A percentile compares a stretch with the other conserved stretches of the same genome.
phyloP scores from a whole-genome alignment of 2,113 vertebrate species.

The Conger conger region DNA sequence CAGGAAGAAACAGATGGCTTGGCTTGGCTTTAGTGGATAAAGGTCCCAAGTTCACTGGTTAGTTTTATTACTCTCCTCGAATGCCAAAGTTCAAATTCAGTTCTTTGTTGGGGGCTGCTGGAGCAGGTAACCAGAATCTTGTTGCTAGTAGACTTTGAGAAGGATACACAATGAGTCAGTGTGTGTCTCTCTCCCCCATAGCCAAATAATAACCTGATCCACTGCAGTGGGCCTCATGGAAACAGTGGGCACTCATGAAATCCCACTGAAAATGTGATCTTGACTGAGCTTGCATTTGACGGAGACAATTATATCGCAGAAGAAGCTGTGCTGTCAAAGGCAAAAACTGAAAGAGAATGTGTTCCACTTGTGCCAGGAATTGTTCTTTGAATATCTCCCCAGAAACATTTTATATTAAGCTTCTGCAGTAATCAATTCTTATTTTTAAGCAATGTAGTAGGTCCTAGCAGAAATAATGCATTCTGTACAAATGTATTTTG shows the following conservation, averaged over 20 bases:
- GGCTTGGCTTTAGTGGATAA: neutral
- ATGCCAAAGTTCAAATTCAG: conserved; percentile 18
- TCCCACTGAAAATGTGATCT: conserved; percentile 7
- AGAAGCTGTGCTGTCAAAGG: neutral
- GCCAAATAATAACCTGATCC: conserved; percentile 15
- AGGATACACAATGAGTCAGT: neutral
- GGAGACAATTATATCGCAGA: neutral
- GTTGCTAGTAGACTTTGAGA: neutral
- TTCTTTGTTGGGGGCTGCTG: conserved; percentile 17
- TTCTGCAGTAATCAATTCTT: too few relatives aligned
- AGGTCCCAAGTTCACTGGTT: conserved; percentile 3
- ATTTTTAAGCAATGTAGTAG: too few relatives aligned
- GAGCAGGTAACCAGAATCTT: conserved; percentile 23
- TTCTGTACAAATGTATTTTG: too few relatives aligned
- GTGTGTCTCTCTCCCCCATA: neutral
- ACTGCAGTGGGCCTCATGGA: conserved; percentile 4
- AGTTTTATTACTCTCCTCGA: neutral
- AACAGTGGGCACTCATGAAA: neutral
- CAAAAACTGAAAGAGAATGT: neutral
- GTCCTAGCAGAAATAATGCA: too few relatives aligned
- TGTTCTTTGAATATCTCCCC: neutral
- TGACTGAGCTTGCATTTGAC: neutral
- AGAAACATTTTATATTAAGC: too few relatives aligned
- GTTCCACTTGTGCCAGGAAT: neutral
- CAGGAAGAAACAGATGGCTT: neutral